Evolutionary conservation across 1,140 invertebrate species (phyloP), one percentile per base, ranked within the genome.

Genomic region (Venturia canescens): DNA sequence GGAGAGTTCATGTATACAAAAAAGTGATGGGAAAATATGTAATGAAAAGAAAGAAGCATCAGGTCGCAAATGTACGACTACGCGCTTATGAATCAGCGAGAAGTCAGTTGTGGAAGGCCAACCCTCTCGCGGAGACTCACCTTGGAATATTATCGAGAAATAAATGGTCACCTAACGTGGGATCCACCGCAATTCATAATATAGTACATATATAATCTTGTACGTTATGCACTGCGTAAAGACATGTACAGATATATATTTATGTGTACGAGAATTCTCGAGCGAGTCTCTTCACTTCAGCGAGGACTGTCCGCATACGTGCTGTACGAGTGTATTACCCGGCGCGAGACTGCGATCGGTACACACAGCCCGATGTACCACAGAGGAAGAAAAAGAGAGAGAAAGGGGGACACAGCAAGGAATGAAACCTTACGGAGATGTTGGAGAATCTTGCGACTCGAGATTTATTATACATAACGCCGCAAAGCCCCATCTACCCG

Each of bases 381-480:
- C 11, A 27, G 60, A 44, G 29, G 4, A 31, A 69, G 66, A 69
- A 29, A 69, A 18, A 69, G 26, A 69, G 66, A 31, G 48, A 74
- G 38, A 26, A 4, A 69, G 66, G 18, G 44, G 50, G 38, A 26
- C 23, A 74, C 29, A 26, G 75, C 75, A 63, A 31, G 57, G 66
- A 77, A 69, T 29, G 75, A 66, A 77, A 77, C 27, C 60, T 60
- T 66, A 77, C 29, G 75, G 57, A 66, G 75, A 66, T 63, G 75
- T 31, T 69, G 66, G 66, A 77, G 75, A 77, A 77, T 77, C 75
- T 77, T 50, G 53, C 57, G 31, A 31, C 75, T 60, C 29, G 75
- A 77, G 75, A 77, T 77, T 77, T 77, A 77, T 77, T 77, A 77
- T 63, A 77, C 75, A 60, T 77, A 77, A 77, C 75, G 75, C 75